Percentiles rank a stretch among this genome's conserved stretches.
phyloP scores from a whole-genome alignment of 2,888 invertebrate species.

The Drosophila tripunctata region DNA sequence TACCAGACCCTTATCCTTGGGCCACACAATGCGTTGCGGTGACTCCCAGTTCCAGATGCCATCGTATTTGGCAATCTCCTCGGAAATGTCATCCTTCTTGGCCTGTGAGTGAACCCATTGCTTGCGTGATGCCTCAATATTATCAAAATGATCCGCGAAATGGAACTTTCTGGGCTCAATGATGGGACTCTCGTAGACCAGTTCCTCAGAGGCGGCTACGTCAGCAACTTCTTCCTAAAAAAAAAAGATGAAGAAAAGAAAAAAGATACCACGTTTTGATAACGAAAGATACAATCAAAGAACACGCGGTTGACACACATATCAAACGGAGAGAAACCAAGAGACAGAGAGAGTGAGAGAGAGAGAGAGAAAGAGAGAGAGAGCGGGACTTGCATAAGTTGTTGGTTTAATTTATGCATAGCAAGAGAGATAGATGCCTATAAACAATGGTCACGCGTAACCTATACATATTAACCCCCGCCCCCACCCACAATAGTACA shows the following conservation, averaged over 20 bases:
- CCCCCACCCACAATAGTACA: slow-evolving; percentile 14
- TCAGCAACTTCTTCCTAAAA: slow-evolving; percentile 61
- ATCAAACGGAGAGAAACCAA: slow-evolving; percentile 3
- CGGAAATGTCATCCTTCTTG: slow-evolving; percentile 94
- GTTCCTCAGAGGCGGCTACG: slow-evolving; percentile 60
- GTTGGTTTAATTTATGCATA: not conserved
- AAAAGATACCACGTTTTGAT: slow-evolving; percentile 12
- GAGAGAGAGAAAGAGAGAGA: slow-evolving; percentile 1
- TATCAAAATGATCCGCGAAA: slow-evolving; percentile 95
- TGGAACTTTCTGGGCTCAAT: slow-evolving; percentile 87
- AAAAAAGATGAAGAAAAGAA: no score
- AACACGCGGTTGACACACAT: slow-evolving; percentile 65
- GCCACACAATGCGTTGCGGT: slow-evolving; percentile 90
- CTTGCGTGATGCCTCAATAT: slow-evolving; percentile 88
- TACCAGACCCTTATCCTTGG: slow-evolving; percentile 94
- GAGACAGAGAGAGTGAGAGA: slow-evolving; percentile 1
- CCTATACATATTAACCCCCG: slow-evolving; percentile 30
- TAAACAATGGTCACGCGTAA: slow-evolving; percentile 32
- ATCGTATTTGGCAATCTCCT: slow-evolving; percentile 97
- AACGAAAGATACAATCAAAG: slow-evolving; percentile 35
- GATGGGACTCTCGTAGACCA: slow-evolving; percentile 89
- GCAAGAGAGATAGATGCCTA: slow-evolving; percentile 4
- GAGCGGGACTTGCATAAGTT: slow-evolving; percentile 46
- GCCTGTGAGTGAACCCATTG: slow-evolving; percentile 95
- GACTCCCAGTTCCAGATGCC: slow-evolving; percentile 90